Base-by-base conservation (phyloP, 2,888 invertebrate species). In the Aethes cnicana region DNA sequence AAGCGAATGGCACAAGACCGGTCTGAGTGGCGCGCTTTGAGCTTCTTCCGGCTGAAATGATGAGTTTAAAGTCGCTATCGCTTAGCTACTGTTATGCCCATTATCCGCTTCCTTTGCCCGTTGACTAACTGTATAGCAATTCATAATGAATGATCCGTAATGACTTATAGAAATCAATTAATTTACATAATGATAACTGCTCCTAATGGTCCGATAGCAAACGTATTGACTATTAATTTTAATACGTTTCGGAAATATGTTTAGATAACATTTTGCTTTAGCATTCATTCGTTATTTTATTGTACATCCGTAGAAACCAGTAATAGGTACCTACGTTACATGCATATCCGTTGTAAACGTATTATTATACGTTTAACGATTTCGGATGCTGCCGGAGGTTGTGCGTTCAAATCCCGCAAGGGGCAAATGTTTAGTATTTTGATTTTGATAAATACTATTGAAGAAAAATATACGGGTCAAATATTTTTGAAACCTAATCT, bases 71-170 rank as follows among this genome's bases (percentile, higher is more conserved):
- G 6, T 28, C n/a, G 42, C 35, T 26, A 28, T 42, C 42, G 8
- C 11, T 16, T 4, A 1, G 35, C 36, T 63, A 68, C 68, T 56
- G 72, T 69, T 70, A 64, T 44, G 52, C 43, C 55, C 46, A 56
- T 59, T 60, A 55, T 25, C 42, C 42, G 55, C 53, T 65, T 63
- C 66, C 62, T 64, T 61, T 55, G 50, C 49, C 59, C 42, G 52
- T 55, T 59, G 23, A 52, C 11, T 26, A 32, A 16, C 32, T 46
- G 36, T 42, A 36, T 28, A 28, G 6, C n/a, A 37, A 11, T 7
- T 21, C 26, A 23, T 35, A 30, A 36, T 16, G 9, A 39, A 39
- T 39, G 14, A 50, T 23, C 16, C 17, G 21, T 30, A 23, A 30
- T 28, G 16, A 26, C 20, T 41, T 28, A 44, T 30, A 30, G 30